Evolutionary conservation across 1,140 invertebrate species (phyloP).

Genomic region (Trichonephila inaurata): DNA sequence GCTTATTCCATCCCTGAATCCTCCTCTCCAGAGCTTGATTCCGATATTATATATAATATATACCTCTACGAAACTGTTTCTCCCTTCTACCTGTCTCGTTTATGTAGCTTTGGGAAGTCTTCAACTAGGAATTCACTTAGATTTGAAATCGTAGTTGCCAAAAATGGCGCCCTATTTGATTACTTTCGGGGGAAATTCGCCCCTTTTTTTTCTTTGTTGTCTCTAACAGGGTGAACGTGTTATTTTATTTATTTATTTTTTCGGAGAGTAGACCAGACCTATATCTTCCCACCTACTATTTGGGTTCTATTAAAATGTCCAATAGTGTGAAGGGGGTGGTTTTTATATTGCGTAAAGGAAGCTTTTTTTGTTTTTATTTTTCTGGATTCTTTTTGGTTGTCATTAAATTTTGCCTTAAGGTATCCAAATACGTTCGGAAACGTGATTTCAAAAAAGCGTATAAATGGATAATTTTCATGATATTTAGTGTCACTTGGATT

Average conservation of each 20-base stretch:
- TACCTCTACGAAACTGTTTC: conserved; percentile 21
- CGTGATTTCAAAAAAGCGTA: no score
- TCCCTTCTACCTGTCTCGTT: not conserved
- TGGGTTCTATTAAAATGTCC: conserved; percentile 74
- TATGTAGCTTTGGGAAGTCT: conserved; percentile 44
- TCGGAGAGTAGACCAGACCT: conserved; percentile 38
- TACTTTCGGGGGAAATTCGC: conserved; percentile 63
- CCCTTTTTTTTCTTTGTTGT: conserved; percentile 43
- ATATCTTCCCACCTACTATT: conserved; percentile 42
- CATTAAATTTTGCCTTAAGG: not conserved
- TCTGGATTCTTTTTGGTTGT: not conserved
- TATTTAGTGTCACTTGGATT: no score
- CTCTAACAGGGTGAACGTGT: not conserved
- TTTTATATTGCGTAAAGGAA: conserved; percentile 18
- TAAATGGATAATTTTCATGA: no score
- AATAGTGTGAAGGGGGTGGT: conserved; percentile 54
- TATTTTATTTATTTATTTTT: not conserved
- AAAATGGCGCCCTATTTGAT: conserved; percentile 76
- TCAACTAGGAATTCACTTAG: conserved; percentile 69
- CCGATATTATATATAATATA: conserved; percentile 76
- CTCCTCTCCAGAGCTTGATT: conserved; percentile 56
- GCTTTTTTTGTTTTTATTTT: not conserved
- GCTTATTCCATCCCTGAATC: not conserved
- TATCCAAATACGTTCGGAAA: no score
- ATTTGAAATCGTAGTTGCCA: conserved; percentile 74